Evolutionary conservation across 1,140 invertebrate genomes (phyloP), one percentile per base, ranked within the genome.

Genomic region (Phymorhynchus buccinoides): DNA sequence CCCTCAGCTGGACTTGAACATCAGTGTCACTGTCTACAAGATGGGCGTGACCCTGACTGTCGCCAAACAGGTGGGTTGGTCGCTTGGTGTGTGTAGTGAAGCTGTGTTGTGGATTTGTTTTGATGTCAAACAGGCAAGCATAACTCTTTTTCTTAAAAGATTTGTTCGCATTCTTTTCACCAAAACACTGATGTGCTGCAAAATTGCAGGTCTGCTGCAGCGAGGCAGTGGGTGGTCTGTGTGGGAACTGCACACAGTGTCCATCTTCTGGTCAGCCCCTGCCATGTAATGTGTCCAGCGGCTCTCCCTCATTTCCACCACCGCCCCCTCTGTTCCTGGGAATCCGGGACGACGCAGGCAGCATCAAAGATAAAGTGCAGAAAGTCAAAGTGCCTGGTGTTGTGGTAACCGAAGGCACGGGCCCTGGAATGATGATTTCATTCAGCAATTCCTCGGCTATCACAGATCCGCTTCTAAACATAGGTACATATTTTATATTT

Each of bases 381-480:
- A 32, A 79, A 18, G 18, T 52, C 0, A 56, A 7, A 35, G 48
- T 86, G 42, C 68, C 73, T 7, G 66, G 56, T 16, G n/a, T 18
- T 2, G 82, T 42, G 6, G 39, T 35, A 27, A 66, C 81, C 22
- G 71, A 73, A 22, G 85, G 78, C 2, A 73, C 73, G 1, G 87
- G 87, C 32, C 77, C 86, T 30, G 86, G 83, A 30, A 88, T 85
- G 39, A 81, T 81, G 80, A 81, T 83, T 18, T 52, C n/a, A 35
- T 86, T 86, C 79, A 52, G 86, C 22, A 80, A 88, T 68, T 84
- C 86, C 4, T 89, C 88, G 1, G 78, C 85, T 18, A 88, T 86
- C 30, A 78, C 84, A 37, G 44, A 80, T 48, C 37, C 68, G 9
- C 37, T 85, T 12, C 27, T 78, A 30, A 44, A 86, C 35, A 84